phyloP scores from a whole-genome alignment of 30 jellyfish, hydroid and myxozoan genomes.

The Thelohanellus kitauei region DNA sequence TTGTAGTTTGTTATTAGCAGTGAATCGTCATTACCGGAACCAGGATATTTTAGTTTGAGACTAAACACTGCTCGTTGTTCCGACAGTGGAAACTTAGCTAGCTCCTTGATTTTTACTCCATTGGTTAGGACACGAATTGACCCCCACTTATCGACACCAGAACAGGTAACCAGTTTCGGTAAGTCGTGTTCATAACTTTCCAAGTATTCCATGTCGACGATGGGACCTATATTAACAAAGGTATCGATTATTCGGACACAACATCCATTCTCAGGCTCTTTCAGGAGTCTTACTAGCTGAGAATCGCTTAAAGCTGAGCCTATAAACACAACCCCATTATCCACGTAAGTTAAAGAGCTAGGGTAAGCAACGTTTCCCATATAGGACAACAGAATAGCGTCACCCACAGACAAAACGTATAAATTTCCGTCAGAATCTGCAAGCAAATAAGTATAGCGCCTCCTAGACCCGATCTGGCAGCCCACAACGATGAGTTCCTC shows the following conservation, averaged over 20 bases:
- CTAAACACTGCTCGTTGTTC: too few relatives aligned
- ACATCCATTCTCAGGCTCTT: slow-evolving; percentile 20
- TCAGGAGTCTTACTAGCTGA: slow-evolving; percentile 42
- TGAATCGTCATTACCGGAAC: too few relatives aligned
- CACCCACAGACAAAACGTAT: too few relatives aligned
- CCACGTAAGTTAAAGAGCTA: slow-evolving; percentile 47
- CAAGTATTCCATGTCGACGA: slow-evolving; percentile 63
- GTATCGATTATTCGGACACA: slow-evolving; percentile 41
- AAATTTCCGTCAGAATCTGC: too few relatives aligned
- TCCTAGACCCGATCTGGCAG: too few relatives aligned
- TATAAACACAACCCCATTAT: slow-evolving; percentile 64
- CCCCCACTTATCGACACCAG: slow-evolving; percentile 71
- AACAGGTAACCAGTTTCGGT: slow-evolving; percentile 56
- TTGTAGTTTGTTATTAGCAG: too few relatives aligned
- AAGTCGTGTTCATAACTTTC: slow-evolving; percentile 35
- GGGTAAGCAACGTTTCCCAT: too few relatives aligned
- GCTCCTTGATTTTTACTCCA: slow-evolving; percentile 67
- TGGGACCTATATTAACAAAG: slow-evolving; percentile 57
- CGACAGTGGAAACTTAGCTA: too few relatives aligned
- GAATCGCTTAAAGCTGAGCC: slow-evolving; percentile 74
- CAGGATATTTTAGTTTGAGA: too few relatives aligned
- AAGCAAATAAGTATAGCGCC: too few relatives aligned
- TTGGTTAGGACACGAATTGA: slow-evolving; percentile 33
- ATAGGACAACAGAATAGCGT: too few relatives aligned
- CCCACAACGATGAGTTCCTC: too few relatives aligned